Evolutionary conservation across 2,888 invertebrate genomes (phyloP), one percentile per base, ranked within the genome.

Genomic region (Stramonita haemastoma): DNA sequence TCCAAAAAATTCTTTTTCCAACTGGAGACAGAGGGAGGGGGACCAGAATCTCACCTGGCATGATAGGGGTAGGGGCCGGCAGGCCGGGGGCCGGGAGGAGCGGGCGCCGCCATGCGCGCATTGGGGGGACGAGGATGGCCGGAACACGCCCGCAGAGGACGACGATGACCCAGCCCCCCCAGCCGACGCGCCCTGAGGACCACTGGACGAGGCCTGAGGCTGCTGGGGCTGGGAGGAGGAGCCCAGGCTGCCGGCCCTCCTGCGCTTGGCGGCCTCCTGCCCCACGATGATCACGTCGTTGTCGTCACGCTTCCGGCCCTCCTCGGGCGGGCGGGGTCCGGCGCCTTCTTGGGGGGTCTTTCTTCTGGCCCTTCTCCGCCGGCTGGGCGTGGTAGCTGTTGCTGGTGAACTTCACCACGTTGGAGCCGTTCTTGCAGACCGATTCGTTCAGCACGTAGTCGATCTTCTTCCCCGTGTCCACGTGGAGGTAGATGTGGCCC

Each of bases 341-440:
- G 26, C 13, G 36, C 81, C 29, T 73, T 87, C 46, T 87, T 87
- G 13, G 73, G 29, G 87, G 26, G 5, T 87, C 87, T 46, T 73
- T 87, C n/a, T 85, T 89, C 73, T 89, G 70, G 5, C 36, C 36
- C 15, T 84, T 84, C 19, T 85, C 89, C 46, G 85, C 70, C 19
- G 89, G 85, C 56, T 89, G 89, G 0, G 89, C 89, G 26, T 89
- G 89, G 85, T 89, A 89, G 89, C 89, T 89, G 85, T 89, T 89
- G 89, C 89, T 89, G 56, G 89, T 89, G 85, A 89, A 89, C 46
- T 89, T 89, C 26, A 89, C 89, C 19, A 89, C 89, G 26, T 89
- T 89, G 70, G 89, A 84, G 26, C 89, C 89, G 32, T 89, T 89
- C 85, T 89, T 89, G 85, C 85, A 73, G 46, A 89, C 89, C 6